A percentile compares a stretch with the other conserved stretches of the same genome.
Evolutionary conservation across 2,797 vertebrate genomes (phyloP).

Genomic region (Schizopygopsis malacanthus): DNA sequence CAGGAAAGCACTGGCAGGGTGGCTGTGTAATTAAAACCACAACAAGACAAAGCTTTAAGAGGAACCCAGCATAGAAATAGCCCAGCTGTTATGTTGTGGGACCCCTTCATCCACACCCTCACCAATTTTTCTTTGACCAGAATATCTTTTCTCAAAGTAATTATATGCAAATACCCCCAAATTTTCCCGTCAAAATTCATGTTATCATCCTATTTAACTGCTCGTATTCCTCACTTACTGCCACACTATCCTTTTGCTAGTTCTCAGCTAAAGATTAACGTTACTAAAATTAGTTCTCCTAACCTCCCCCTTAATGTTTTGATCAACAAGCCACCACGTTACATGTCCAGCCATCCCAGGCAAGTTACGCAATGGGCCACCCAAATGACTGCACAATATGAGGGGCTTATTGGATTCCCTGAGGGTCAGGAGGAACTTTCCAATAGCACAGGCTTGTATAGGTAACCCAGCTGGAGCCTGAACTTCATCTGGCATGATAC

Average conservation of each 20-base stretch:
- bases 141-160: background rate
- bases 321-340: constrained; percentile 42
- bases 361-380: constrained; percentile 67
- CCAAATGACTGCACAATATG: constrained; percentile 63
- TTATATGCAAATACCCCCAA: background rate
- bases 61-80: constrained; percentile 62
- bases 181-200: constrained; percentile 35
- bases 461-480: constrained; percentile 40
- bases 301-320: constrained; percentile 56
- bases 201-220: background rate
- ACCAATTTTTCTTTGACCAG: background rate
- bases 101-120: constrained; percentile 10
- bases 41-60: constrained; percentile 67
- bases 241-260: constrained; percentile 50
- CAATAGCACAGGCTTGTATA: constrained; percentile 60
- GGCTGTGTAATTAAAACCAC: constrained; percentile 54
- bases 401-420: constrained; percentile 73
- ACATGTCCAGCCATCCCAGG: constrained; percentile 60
- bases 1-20: constrained; percentile 29
- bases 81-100: constrained; percentile 47
- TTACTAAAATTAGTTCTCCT: constrained; percentile 76
- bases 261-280: constrained; percentile 54
- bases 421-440: constrained; percentile 60
- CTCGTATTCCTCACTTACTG: background rate
- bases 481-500: constrained; percentile 49